Conservation (phyloP, 2,797 vertebrate genomes). For the Pogoniulus pusillus region DNA sequence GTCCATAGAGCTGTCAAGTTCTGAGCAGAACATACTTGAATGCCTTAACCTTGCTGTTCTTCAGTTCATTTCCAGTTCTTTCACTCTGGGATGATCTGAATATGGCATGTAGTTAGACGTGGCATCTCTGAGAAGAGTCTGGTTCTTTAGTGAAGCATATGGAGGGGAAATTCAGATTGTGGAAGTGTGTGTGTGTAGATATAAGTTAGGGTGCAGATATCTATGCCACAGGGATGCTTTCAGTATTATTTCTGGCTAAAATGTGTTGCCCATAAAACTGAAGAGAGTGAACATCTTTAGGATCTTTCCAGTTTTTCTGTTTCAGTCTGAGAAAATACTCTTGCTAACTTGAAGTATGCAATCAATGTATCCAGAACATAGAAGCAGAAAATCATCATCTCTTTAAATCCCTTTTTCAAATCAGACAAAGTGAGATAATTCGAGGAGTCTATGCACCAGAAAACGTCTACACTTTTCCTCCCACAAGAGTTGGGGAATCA, state of each 20-base stretch:
- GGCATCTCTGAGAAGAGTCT: background rate
- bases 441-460: constrained; percentile 86
- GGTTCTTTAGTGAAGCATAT: background rate
- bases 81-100: background rate
- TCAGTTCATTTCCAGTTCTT: background rate
- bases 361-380: background rate
- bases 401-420: constrained; percentile 14
- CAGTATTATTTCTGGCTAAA: background rate
- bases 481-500: constrained; percentile 83
- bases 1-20: background rate
- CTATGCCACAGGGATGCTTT: background rate
- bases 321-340: background rate
- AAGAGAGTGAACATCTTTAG: background rate
- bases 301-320: background rate
- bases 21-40: background rate
- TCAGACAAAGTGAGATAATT: constrained; percentile 76
- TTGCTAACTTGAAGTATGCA: background rate
- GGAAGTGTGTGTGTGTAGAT: background rate
- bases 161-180: background rate
- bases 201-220: background rate
- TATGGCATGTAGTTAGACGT: background rate
- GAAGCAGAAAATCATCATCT: background rate
- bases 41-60: background rate
- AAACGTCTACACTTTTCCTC: constrained; percentile 84
- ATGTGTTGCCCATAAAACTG: background rate